Evolutionary conservation across 53 echinoderm and acorn worm genomes (phyloP).

Genomic region (Paelopatides confundens): DNA sequence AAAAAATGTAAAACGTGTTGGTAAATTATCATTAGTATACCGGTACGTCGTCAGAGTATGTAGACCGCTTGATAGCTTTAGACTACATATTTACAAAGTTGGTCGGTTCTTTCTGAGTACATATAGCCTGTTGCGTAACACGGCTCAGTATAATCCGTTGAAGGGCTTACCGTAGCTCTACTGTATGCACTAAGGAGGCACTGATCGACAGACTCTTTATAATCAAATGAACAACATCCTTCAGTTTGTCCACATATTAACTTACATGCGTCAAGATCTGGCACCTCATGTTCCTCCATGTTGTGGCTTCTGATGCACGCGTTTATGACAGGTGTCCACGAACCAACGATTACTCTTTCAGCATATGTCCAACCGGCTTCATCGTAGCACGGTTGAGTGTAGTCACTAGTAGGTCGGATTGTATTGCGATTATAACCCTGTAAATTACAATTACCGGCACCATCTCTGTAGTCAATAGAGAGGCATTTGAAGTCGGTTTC

Average conservation of each 20-base stretch:
- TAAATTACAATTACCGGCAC: neutral
- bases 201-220: neutral
- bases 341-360: neutral
- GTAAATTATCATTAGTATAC: too few relatives aligned
- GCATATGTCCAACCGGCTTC: neutral
- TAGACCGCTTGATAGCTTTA: too few relatives aligned
- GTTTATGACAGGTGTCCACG: neutral
- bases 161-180: neutral
- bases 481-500: neutral
- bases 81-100: neutral
- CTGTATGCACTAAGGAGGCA: neutral
- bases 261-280: neutral
- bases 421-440: neutral
- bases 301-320: neutral
- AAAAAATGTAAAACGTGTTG: too few relatives aligned
- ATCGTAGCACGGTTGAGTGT: neutral
- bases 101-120: neutral
- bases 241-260: neutral
- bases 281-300: neutral
- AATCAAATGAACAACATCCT: neutral
- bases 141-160: neutral
- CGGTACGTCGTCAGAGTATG: too few relatives aligned
- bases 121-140: neutral
- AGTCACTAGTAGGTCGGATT: neutral
- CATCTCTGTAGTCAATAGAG: neutral